phyloP scores from a whole-genome alignment of 2,888 invertebrate species.

The Lepidocyrtinus sp. region DNA sequence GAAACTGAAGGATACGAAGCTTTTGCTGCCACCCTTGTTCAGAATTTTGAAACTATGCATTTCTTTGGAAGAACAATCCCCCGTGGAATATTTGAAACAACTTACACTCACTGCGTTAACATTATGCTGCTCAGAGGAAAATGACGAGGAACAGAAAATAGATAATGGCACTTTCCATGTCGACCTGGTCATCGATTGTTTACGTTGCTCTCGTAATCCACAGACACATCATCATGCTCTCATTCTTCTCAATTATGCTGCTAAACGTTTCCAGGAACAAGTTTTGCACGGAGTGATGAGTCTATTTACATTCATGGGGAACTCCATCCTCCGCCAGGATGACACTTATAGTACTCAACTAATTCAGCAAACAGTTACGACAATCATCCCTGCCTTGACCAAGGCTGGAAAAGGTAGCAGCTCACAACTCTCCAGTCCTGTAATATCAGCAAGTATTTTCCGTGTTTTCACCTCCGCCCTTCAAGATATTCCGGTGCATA shows the following conservation, averaged over 20 bases:
- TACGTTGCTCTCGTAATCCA: constrained; percentile 91
- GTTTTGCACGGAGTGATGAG: constrained; percentile 95
- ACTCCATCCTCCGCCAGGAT: constrained; percentile 91
- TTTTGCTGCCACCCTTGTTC: constrained; percentile 83
- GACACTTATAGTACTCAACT: constrained; percentile 96
- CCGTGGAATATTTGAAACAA: constrained; percentile 91
- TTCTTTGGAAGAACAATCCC: constrained; percentile 84
- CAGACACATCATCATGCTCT: constrained; percentile 96
- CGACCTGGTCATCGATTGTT: constrained; percentile 88
- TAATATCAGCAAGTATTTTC: constrained; percentile 68
- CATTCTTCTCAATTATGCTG: constrained; percentile 85
- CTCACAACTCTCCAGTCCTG: constrained; percentile 43
- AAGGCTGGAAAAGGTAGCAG: constrained; percentile 72
- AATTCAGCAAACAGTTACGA: constrained; percentile 90
- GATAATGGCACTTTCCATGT: constrained; percentile 76
- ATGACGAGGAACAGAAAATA: constrained; percentile 74
- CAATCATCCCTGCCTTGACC: constrained; percentile 88
- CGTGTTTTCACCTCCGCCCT: constrained; percentile 93
- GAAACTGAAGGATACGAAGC: constrained; percentile 80
- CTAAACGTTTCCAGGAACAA: constrained; percentile 84
- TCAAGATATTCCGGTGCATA: constrained; percentile 93
- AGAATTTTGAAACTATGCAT: constrained; percentile 85
- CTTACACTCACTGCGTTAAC: constrained; percentile 84
- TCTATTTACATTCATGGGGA: constrained; percentile 98
- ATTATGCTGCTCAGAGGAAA: constrained; percentile 78